Percentiles rank a stretch among this genome's conserved stretches.
Evolutionary conservation across 2,888 invertebrate genomes (phyloP).

Genomic region (Zaprionus bogoriensis): DNA sequence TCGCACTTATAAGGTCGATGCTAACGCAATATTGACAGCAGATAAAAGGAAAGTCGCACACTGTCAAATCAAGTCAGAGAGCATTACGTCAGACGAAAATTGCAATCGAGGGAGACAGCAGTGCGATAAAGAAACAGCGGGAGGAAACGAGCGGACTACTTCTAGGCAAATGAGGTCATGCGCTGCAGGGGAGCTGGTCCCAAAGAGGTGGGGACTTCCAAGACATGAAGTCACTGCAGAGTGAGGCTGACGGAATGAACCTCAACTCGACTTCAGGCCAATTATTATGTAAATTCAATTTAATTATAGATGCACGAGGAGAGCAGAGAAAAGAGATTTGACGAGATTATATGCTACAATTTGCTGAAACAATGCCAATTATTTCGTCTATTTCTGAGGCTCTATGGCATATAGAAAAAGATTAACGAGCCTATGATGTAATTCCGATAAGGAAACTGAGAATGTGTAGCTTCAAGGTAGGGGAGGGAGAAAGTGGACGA

Average conservation of each 20-base stretch:
- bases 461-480: background rate
- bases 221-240: background rate
- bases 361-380: constrained; percentile 58
- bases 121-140: background rate
- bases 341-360: constrained; percentile 19
- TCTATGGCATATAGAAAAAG: background rate
- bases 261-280: background rate
- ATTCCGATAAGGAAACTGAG: background rate
- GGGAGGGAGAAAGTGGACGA: background rate
- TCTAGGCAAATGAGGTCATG: background rate
- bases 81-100: constrained; percentile 41
- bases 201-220: background rate
- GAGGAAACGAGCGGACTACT: background rate
- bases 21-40: constrained; percentile 54
- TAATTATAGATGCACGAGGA: background rate
- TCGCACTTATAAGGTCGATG: constrained; percentile 48
- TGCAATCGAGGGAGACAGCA: constrained; percentile 17
- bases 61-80: background rate
- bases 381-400: background rate
- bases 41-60: constrained; percentile 19
- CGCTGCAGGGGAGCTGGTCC: background rate
- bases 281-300: background rate
- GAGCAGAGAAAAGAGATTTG: background rate
- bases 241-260: background rate
- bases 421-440: background rate